Percentiles rank a stretch among this genome's conserved stretches.
Conservation (phyloP, 1,140 invertebrate species). For the Cydia fagiglandana region DNA sequence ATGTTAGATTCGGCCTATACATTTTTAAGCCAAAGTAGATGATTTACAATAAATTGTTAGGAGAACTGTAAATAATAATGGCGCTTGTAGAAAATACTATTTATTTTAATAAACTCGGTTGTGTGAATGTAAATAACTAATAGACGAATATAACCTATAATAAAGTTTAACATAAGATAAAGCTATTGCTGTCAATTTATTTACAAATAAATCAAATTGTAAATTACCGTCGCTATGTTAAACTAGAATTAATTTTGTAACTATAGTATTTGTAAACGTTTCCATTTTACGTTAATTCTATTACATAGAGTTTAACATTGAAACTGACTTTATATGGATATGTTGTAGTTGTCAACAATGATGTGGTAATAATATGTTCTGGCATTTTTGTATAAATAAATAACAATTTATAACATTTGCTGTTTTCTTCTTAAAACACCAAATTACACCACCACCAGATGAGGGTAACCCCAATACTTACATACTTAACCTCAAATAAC, state of each 20-base stretch:
- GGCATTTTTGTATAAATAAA: conserved; percentile 73
- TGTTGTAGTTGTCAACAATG: conserved; percentile 61
- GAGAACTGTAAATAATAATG: conserved; percentile 46
- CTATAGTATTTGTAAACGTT: conserved; percentile 58
- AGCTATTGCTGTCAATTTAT: conserved; percentile 63
- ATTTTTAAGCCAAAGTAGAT: conserved; percentile 25
- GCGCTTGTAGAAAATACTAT: conserved; percentile 50
- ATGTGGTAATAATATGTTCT: conserved; percentile 61
- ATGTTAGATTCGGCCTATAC: conserved; percentile 15
- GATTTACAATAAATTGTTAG: conserved; percentile 14
- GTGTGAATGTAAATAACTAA: conserved; percentile 66
- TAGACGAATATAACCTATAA: conserved; percentile 43
- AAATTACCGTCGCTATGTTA: conserved; percentile 47
- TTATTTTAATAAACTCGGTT: conserved; percentile 57
- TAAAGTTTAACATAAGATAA: conserved; percentile 46
- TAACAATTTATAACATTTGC: conserved; percentile 59
- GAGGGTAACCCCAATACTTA: no score
- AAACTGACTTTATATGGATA: conserved; percentile 42
- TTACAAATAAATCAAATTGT: conserved; percentile 50
- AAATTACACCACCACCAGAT: no score
- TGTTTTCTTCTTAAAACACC: no score
- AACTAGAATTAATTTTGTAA: conserved; percentile 49
- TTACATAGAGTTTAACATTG: conserved; percentile 68
- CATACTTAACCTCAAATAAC: no score
- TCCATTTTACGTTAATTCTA: conserved; percentile 69